Base-by-base conservation (phyloP, 2,888 invertebrate species). In the Pandemis corylana region DNA sequence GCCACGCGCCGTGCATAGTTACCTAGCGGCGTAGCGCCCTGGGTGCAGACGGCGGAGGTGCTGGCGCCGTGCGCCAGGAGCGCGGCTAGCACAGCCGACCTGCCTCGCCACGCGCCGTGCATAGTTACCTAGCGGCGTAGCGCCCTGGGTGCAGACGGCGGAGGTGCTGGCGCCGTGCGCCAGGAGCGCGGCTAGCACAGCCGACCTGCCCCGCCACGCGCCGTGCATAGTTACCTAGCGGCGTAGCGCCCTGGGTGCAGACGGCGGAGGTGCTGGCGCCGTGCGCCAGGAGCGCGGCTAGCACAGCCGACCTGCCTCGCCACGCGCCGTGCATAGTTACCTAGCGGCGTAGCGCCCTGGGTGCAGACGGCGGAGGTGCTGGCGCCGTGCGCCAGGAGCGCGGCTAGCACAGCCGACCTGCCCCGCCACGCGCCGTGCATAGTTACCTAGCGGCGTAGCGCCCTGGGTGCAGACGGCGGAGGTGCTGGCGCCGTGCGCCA, bases 171-270 rank as follows among this genome's bases (percentile, higher is more conserved):
- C 98, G 6, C 98, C 98, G 81, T 96, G 96, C 82, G 96, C 96
- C 63, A 99, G 94, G 13, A 98, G 92, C 56, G 98, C 93, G 75
- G 97, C 95, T 79, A 99, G 98, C 59, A 98, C 98, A 68, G 96
- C 96, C 56, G 96, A 96, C 84, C 99, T 98, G 0, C 99, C 99
- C 86, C 99, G 98, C 99, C 97, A n/a, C n/a, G n/a, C 15, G 99
- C 99, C 51, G 98, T 98, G 93, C 28, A 44, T 44, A 44, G 81
- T 77, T 85, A 96, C 97, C 97, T 77, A 99, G 94, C 9, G 99
- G 98, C 13, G 99, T 99, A 65, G 99, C 99, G 36, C 99, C 99
- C 93, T 99, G 99, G 84, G 98, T 98, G 87, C 99, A 99, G 0
- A 98, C 97, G 81, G 98, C 98, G 90, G 98, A 97, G 20, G 98